Base-by-base conservation (phyloP, 23 tunicate genomes). In the Pegea sp. region DNA sequence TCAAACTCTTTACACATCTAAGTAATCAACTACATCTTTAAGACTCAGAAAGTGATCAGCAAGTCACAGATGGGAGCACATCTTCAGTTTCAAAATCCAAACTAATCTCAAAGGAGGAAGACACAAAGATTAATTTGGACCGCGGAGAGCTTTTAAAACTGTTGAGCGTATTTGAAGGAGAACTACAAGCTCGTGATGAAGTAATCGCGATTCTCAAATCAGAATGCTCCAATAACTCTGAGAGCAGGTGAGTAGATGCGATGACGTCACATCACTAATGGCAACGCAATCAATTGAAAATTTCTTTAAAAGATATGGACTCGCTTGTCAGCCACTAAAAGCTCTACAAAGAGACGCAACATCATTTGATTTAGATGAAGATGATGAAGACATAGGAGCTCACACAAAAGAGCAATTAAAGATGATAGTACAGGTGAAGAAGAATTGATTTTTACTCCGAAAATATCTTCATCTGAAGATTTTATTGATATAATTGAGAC, bases 121-220 rank as follows among this genome's bases (percentile, higher is more conserved):
- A 16, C 46, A 38, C 72, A 20, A 74, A 77, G 44, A 73, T 72
- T 11, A 67, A 81, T 13, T 28, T 81, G 42, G 69, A 71, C 68
- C 56, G 67, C 19, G 66, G 54, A 24, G 94, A 81, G 55, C 65
- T 81, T 21, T 61, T 81, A 53, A 66, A 67, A 42, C 48, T 81
- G 30, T 63, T 71, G 18, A 65, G 74, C 28, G 70, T 73, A 50
- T 81, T 72, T 59, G 94, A 81, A 73, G 94, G 94, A 34, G 94
- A 81, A 72, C 56, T 81, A 34, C 81, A 81, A 67, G 94, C 94
- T 5, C 32, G 94, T 27, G 78, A 81, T 48, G 80, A 77, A 69
- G 76, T 77, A 4, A 77, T 77, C 31, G 67, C 67, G 5, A 69
- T 77, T 2, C 62, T 77, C 0, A 77, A 67, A 26, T 31, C 77